Percentiles rank a stretch among this genome's conserved stretches.
Conservation (phyloP, 2,888 invertebrate genomes). For the Agrochola circellaris region DNA sequence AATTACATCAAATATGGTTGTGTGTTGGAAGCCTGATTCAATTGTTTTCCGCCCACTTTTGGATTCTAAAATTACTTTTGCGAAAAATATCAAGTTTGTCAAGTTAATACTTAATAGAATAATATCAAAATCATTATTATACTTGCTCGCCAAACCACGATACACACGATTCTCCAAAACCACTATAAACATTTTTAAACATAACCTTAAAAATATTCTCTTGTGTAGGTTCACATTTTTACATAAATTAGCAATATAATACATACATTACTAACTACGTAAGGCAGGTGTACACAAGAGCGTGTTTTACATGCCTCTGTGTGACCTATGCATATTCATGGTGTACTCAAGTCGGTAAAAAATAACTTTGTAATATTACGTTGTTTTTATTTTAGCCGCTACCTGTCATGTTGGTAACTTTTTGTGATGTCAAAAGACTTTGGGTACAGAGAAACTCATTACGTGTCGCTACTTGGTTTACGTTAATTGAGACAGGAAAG, state of each 20-base stretch:
- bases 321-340: slow-evolving; percentile 64
- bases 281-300: slow-evolving; percentile 39
- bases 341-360: slow-evolving; percentile 39
- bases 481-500: slow-evolving; percentile 12
- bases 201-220: slow-evolving; percentile 27
- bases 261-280: slow-evolving; percentile 40
- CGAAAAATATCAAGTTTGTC: neutral
- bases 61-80: neutral
- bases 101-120: neutral
- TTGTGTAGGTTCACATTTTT: slow-evolving; percentile 13
- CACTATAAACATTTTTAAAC: neutral
- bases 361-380: slow-evolving; percentile 48
- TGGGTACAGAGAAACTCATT: slow-evolving; percentile 27
- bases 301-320: slow-evolving; percentile 51
- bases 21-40: too few species aligned
- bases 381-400: slow-evolving; percentile 37
- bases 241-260: slow-evolving; percentile 53
- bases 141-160: neutral
- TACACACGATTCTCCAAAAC: neutral
- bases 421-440: slow-evolving; percentile 25
- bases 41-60: too few species aligned
- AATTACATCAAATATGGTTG: neutral
- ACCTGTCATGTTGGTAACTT: slow-evolving; percentile 6
- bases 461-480: slow-evolving; percentile 4
- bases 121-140: neutral